Evolutionary conservation across 2,888 invertebrate species (phyloP), one percentile per base, ranked within the genome.

Genomic region (Drosophila vallismaia): DNA sequence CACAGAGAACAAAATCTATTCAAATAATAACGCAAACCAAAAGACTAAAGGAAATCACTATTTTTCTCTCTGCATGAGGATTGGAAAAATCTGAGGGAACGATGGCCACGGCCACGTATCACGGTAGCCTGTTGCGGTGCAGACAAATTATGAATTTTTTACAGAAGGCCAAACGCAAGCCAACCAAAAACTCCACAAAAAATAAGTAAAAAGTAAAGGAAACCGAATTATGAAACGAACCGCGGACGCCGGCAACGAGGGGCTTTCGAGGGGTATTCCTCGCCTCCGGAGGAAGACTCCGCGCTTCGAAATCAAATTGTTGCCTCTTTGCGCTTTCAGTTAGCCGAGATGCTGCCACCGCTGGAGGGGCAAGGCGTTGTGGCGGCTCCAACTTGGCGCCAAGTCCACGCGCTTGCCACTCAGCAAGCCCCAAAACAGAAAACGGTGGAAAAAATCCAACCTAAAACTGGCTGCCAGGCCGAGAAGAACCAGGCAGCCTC

Each of bases 111-210:
- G 46, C 68, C 69, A 76, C 79, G 79, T 79, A 79, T 70, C 79
- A 79, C 77, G 64, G 77, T 77, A 77, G 77, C 78, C 58, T 33
- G 48, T 67, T 46, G 64, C 51, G 50, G 36, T 53, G 59, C 63
- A 78, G 76, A 78, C 76, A 78, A 77, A 73, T 76, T 77, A 77
- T 74, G 75, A 75, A 76, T 76, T 76, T 58, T 73, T 69, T 51
- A 50, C 71, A 52, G 70, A 44, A 44, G 44, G 40, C 33, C 46
- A 48, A 19, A 8, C 38, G 28, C 12, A 26, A 28, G 49, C 42
- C 56, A 28, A 48, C 36, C 36, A 36, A 36, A 36, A 36, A 36
- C 36, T 36, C 36, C 36, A 12, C 36, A 56, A 54, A 52, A 29
- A 59, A 19, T 46, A 42, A 29, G 24, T 19, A 50, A 28, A 50